A percentile compares a stretch with the other conserved stretches of the same genome.
Evolutionary conservation across 2,113 vertebrate genomes (phyloP).

Genomic region (Apteryx mantelli): DNA sequence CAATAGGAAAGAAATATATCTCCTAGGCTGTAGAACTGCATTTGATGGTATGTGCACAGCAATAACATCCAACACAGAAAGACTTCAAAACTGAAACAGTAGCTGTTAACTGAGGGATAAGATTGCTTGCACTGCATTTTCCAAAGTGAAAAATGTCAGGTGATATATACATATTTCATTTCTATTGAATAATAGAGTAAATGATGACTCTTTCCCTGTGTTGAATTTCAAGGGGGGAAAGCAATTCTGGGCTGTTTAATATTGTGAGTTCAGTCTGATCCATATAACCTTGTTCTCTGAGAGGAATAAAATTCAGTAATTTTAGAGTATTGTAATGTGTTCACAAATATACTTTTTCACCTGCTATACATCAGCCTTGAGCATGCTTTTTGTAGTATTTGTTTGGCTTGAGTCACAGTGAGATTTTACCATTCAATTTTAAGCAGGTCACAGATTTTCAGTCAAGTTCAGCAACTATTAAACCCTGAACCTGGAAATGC

Average conservation of each 20-base stretch:
- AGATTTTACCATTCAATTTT: background rate
- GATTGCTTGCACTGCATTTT: background rate
- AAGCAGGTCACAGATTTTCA: background rate
- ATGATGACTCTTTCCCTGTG: fast-evolving
- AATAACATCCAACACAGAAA: background rate
- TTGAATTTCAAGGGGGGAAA: background rate
- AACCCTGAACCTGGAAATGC: background rate
- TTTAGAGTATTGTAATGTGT: too few relatives aligned
- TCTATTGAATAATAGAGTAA: background rate
- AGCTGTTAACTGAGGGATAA: background rate
- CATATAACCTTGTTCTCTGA: background rate
- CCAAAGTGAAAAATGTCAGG: background rate
- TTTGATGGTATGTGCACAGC: background rate
- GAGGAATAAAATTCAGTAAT: background rate
- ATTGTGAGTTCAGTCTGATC: fast-evolving
- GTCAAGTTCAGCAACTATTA: background rate
- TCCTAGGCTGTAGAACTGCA: background rate
- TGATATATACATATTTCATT: background rate
- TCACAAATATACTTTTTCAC: background rate
- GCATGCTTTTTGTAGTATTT: background rate
- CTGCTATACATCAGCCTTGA: too few relatives aligned
- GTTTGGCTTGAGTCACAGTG: background rate
- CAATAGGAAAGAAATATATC: background rate
- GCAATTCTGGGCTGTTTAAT: background rate
- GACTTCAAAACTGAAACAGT: background rate